Evolutionary conservation across 2,888 invertebrate genomes (phyloP).

Genomic region (Erebia epiphron): DNA sequence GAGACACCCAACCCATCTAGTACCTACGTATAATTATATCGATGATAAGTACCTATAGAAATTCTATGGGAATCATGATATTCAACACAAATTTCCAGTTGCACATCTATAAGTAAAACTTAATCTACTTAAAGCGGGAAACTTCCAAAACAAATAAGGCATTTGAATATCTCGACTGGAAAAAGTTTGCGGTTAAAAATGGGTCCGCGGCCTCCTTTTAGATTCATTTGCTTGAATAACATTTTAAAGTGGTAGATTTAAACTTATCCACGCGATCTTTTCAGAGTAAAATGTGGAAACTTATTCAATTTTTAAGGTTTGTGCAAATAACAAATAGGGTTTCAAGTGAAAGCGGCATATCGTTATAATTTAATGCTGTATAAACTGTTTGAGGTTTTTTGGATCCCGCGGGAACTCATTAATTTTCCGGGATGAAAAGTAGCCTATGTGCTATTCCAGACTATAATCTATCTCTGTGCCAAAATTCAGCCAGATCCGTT

Average conservation of each 20-base stretch:
- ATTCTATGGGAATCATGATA: no score
- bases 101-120: constrained; percentile 18
- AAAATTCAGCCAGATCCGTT: no score
- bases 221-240: constrained; percentile 36
- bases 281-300: constrained; percentile 29
- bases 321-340: constrained; percentile 1
- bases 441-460: no score
- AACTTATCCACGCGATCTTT: constrained; percentile 35
- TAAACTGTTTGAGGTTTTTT: no score
- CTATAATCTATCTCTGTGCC: no score
- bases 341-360: not conserved
- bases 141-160: constrained; percentile 51
- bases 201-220: constrained; percentile 39
- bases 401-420: no score
- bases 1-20: no score
- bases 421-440: no score
- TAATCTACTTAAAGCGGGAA: constrained; percentile 42
- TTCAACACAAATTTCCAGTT: constrained; percentile 21
- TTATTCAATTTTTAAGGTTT: constrained; percentile 32
- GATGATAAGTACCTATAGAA: no score
- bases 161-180: constrained; percentile 46
- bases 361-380: no score
- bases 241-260: constrained; percentile 35
- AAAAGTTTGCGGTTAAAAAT: constrained; percentile 40
- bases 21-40: no score